Base-by-base conservation (phyloP, 2,888 invertebrate genomes). In the Cryptosula pallasiana region DNA sequence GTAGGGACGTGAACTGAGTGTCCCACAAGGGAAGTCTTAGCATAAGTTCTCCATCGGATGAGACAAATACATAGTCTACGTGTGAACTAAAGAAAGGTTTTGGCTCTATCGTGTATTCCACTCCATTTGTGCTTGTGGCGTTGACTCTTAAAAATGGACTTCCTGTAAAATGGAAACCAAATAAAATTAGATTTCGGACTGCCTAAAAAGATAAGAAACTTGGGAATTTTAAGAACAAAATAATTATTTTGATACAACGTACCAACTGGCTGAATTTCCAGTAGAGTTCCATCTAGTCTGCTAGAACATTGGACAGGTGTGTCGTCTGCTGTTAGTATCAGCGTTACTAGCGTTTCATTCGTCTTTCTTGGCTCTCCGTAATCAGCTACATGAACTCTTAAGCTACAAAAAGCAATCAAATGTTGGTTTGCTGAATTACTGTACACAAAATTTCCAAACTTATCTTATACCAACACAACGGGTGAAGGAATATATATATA, bases 361-460 rank as follows among this genome's bases (percentile, higher is more conserved):
- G 72, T 36, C 71, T 70, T 72, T n/a, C 55, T 58, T 0, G 78
- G 77, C n/a, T 71, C 57, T 23, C 78, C 79, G 1, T 72, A 58
- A 63, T 79, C 79, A 34, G 55, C 58, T 1, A 76, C 79, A 27
- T 69, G 35, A 27, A 78, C 76, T 34, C 57, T 29, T 23, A 76
- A 34, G n/a, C 63, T 63, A n/a, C 9, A 63, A 45, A 13, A 20
- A n/a, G n/a, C n/a, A n/a, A n/a, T n/a, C n/a, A n/a, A n/a, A n/a
- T n/a, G n/a, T n/a, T n/a, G n/a, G n/a, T n/a, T n/a, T n/a, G n/a
- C n/a, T n/a, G n/a, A n/a, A n/a, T n/a, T n/a, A n/a, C n/a, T n/a
- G n/a, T n/a, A n/a, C n/a, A n/a, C n/a, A n/a, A n/a, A n/a, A n/a
- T n/a, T n/a, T n/a, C n/a, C n/a, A n/a, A n/a, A n/a, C n/a, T n/a